These are phyloP conservation scores for Riparia riparia DNA, from an alignment of 2,113 vertebrate species.

Conservation along the genomic window DNA sequence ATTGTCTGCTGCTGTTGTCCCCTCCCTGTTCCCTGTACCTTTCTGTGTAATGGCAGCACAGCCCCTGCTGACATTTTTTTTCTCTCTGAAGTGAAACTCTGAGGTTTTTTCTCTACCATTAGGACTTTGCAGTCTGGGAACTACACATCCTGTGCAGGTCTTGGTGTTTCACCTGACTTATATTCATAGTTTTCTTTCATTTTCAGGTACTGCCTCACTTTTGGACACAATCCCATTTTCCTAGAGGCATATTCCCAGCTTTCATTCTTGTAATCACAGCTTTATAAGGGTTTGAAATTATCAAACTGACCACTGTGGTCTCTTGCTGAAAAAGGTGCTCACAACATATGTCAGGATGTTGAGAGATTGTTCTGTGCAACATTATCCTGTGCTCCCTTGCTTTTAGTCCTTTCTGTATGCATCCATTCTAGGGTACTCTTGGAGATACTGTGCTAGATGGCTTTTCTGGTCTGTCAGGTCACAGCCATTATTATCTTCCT, in stretches of 20 bases:
- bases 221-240: neutral
- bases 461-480: neutral
- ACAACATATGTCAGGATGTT: neutral
- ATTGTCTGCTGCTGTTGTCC: neutral
- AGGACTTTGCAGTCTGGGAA: neutral
- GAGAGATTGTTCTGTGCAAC: neutral
- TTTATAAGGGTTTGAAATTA: neutral
- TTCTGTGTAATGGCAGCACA: neutral
- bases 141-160: neutral
- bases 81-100: neutral
- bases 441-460: neutral
- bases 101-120: neutral
- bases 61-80: neutral
- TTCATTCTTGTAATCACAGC: neutral
- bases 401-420: neutral
- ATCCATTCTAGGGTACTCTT: neutral
- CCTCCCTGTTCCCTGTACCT: neutral
- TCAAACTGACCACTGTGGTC: neutral
- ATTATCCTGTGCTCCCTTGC: neutral
- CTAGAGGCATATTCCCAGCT: fast-evolving
- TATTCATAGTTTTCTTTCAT: fast-evolving
- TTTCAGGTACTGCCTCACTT: neutral
- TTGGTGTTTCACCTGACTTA: neutral
- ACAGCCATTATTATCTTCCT: neutral
- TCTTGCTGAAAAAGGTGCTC: neutral